Base-by-base conservation (phyloP, 2,797 vertebrate species). In the Myotis myotis region DNA sequence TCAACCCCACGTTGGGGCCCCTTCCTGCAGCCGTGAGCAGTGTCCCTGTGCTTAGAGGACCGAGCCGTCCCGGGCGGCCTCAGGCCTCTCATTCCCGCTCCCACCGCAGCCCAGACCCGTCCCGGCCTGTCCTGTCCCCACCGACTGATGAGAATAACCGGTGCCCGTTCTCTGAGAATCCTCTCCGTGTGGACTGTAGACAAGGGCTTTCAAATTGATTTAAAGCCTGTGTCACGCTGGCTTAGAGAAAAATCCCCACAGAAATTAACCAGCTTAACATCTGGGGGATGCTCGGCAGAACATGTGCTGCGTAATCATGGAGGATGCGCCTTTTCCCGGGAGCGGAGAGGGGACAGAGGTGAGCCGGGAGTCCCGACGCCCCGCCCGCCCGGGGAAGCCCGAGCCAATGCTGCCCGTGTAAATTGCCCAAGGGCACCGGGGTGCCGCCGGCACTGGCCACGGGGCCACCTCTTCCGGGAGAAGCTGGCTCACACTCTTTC, bases 201-300 rank as follows among this genome's bases (percentile, higher is more conserved):
- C 96, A 95, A 95, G 8, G 25, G 96, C 87, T 97, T 97, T 96
- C 96, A 94, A 93, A 93, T 96, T 97, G 96, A 97, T 97, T 97
- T 96, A 97, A 93, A 96, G 91, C 97, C 74, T 11, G 23, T 93
- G 94, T 97, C 95, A 83, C 36, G 85, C 93, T 75, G 90, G 91
- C 85, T 96, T 89, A 78, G 41, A 93, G 95, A 84, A 81, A 95
- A 95, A 87, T 94, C 95, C 38, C 87, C 76, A 30, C 47, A 82
- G 95, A 96, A 97, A 96, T 96, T 36, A 96, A 55, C 86, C 47
- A 30, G 44, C 72, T 94, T 93, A 92, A 89, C 86, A 47, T 87
- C 5, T 79, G 93, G n/a, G n/a, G 76, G 49, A 4, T 33, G 66
- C 57, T 53, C 3, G 1, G 82, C 25, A 80, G 72, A 88, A 78